Evolutionary conservation across 1,140 invertebrate genomes (phyloP).

Genomic region (Apis florea): DNA sequence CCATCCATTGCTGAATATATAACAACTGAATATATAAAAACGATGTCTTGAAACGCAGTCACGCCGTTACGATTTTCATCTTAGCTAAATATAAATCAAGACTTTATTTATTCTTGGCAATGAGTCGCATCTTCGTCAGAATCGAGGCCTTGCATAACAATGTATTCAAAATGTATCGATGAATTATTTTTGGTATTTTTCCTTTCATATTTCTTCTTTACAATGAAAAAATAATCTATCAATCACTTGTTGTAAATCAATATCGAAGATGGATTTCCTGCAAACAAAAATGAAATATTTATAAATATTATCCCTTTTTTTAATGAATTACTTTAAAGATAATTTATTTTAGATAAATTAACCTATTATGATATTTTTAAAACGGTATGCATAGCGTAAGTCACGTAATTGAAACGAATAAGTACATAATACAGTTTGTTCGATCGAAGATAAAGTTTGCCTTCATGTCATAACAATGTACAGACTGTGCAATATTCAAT

Average conservation of each 20-base stretch:
- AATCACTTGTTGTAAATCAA: background rate
- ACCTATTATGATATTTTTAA: background rate
- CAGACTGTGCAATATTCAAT: background rate
- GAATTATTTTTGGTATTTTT: slow-evolving; percentile 19
- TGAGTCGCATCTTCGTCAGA: slow-evolving; percentile 26
- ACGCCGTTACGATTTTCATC: slow-evolving; percentile 46
- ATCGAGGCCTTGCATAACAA: slow-evolving; percentile 14
- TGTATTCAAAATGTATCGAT: slow-evolving; percentile 38
- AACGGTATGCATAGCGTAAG: background rate
- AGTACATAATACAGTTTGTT: too few species aligned
- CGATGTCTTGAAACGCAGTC: slow-evolving; percentile 14
- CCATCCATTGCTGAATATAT: background rate
- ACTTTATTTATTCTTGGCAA: slow-evolving; percentile 63
- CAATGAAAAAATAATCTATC: background rate
- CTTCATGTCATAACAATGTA: background rate
- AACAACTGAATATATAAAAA: slow-evolving; percentile 44
- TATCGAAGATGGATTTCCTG: too few species aligned
- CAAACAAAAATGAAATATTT: background rate
- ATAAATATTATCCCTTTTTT: background rate
- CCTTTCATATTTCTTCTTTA: background rate
- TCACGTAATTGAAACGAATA: background rate
- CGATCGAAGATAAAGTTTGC: background rate
- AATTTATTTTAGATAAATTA: background rate
- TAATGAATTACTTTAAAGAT: background rate
- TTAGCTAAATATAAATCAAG: slow-evolving; percentile 58